Conservation (phyloP, 2,888 invertebrate species). For the Pycnomerus fuliginosus region DNA sequence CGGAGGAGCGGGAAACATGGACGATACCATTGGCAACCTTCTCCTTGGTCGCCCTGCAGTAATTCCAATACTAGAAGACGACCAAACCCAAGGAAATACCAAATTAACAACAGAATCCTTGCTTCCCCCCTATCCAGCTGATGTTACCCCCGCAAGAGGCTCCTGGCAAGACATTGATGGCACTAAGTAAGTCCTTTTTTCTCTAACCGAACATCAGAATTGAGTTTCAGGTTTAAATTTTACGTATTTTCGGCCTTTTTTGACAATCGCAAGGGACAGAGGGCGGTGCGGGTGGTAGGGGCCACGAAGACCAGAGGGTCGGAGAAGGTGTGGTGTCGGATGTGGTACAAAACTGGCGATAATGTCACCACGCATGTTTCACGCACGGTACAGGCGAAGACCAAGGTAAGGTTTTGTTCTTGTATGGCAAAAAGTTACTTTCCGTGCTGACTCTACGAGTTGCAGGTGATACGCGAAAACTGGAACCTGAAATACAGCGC, state of each 20-base stretch:
- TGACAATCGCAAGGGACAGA: conserved; percentile 69
- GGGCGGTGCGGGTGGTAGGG: conserved; percentile 76
- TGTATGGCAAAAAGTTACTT: no score
- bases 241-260: conserved; percentile 90
- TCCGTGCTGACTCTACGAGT: conserved; percentile 14
- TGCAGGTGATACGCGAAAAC: conserved; percentile 82
- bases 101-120: conserved; percentile 48
- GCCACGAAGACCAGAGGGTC: conserved; percentile 85
- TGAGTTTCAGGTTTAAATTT: conserved; percentile 71
- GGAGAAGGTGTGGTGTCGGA: conserved; percentile 77
- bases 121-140: conserved; percentile 64
- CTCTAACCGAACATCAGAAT: not conserved
- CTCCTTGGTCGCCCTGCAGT: conserved; percentile 38
- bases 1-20: conserved; percentile 52
- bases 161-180: conserved; percentile 77
- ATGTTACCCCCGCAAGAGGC: conserved; percentile 69
- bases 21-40: conserved; percentile 51
- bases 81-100: conserved; percentile 32
- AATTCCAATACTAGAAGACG: conserved; percentile 31
- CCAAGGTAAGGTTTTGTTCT: conserved; percentile 63
- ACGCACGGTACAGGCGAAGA: conserved; percentile 70
- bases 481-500: conserved; percentile 94
- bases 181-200: conserved; percentile 63
- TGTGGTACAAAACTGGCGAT: conserved; percentile 64
- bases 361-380: conserved; percentile 48